phyloP scores from a whole-genome alignment of 2,797 vertebrate species.

The Notamacropus eugenii region DNA sequence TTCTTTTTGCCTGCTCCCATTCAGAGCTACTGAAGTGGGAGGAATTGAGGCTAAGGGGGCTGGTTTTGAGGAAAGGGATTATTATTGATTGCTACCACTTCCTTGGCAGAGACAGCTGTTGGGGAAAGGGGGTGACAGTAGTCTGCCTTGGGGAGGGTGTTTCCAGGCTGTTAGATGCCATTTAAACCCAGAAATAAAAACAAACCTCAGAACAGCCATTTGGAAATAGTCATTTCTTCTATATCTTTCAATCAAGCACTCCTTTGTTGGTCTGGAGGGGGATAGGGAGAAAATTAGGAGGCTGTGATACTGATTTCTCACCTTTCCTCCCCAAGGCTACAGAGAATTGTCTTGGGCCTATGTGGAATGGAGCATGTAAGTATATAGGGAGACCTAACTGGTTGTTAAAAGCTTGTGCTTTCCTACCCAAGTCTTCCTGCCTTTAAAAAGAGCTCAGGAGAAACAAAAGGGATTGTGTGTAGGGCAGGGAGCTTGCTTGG shows the following conservation, averaged over 20 bases:
- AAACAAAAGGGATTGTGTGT: background rate
- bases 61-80: background rate
- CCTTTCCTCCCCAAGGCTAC: background rate
- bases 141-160: constrained; percentile 45
- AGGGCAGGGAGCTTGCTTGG: background rate
- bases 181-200: constrained; percentile 80
- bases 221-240: constrained; percentile 1
- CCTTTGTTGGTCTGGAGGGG: background rate
- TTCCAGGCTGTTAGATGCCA: constrained; percentile 71
- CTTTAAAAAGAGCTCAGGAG: constrained; percentile 21
- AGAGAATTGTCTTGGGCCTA: constrained; percentile 1
- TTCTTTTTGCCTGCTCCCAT: constrained; percentile 51
- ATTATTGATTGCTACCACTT: background rate
- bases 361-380: constrained; percentile 20
- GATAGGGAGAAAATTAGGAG: background rate
- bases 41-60: constrained; percentile 28
- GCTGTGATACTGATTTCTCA: constrained; percentile 1
- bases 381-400: constrained; percentile 31
- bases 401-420: constrained; percentile 16
- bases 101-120: background rate
- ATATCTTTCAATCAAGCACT: background rate
- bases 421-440: constrained; percentile 23
- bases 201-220: constrained; percentile 45
- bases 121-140: constrained; percentile 9
- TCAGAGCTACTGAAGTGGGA: background rate